Evolutionary conservation across 2,113 vertebrate species (phyloP).

Genomic region (Phaethornis superciliosus): DNA sequence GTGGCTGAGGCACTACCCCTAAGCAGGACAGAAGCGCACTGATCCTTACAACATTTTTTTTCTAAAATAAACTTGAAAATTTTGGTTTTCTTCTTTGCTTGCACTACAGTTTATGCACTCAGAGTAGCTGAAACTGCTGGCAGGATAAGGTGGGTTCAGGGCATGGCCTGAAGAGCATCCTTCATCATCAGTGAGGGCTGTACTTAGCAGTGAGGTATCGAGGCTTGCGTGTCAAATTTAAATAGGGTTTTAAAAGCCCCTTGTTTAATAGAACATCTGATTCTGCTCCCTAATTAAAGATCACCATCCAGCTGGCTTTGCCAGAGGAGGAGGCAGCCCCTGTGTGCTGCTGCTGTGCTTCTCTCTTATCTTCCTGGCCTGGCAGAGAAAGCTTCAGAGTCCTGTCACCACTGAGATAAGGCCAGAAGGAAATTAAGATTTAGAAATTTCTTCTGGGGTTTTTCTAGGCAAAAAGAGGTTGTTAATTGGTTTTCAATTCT

Average conservation of each 20-base stretch:
- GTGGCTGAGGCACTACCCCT: neutral
- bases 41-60: neutral
- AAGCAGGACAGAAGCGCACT: neutral
- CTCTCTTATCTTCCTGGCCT: neutral
- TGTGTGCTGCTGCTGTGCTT: neutral
- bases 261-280: neutral
- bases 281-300: neutral
- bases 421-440: constrained; percentile 49
- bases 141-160: neutral
- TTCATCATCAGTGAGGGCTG: neutral
- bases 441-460: constrained; percentile 44
- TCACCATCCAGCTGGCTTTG: accelerated
- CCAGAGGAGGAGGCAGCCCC: neutral
- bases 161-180: neutral
- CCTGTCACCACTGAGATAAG: neutral
- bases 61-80: neutral
- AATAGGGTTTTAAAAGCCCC: neutral
- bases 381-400: neutral
- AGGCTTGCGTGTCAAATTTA: neutral
- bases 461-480: neutral
- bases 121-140: neutral
- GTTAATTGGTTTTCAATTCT: constrained; percentile 32
- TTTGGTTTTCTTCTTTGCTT: neutral
- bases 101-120: neutral
- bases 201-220: neutral